These are phyloP conservation scores for Anaspis maculata DNA, from an alignment of 2,888 invertebrate genomes.

Conservation along the genomic window DNA sequence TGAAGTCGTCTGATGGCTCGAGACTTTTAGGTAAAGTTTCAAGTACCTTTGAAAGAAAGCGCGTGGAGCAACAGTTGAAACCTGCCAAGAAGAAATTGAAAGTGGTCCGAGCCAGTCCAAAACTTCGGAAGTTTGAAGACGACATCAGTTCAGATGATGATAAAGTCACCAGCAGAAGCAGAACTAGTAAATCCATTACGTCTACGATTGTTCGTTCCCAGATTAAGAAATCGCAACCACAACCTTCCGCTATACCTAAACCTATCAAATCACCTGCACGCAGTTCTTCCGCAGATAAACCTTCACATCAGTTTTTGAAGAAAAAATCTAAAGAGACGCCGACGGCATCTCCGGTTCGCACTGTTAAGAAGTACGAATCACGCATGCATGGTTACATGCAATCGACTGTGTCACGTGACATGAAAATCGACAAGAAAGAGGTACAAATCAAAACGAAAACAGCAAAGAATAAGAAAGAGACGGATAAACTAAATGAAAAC, in stretches of 20 bases:
- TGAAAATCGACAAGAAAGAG: slow-evolving; percentile 44
- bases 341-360: slow-evolving; percentile 12
- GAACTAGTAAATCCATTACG: not conserved
- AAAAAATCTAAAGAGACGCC: slow-evolving; percentile 10
- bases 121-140: slow-evolving; percentile 23
- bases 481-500: slow-evolving; percentile 31
- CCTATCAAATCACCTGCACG: slow-evolving; percentile 2
- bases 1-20: too few relatives aligned
- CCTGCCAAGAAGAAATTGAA: slow-evolving; percentile 10
- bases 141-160: slow-evolving; percentile 38
- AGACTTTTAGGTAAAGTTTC: slow-evolving; percentile 7
- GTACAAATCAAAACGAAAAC: too few relatives aligned
- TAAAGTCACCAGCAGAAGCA: slow-evolving; percentile 11
- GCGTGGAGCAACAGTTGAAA: slow-evolving; percentile 2
- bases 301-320: slow-evolving; percentile 14
- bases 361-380: slow-evolving; percentile 27
- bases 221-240: too few relatives aligned
- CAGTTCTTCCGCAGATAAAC: slow-evolving; percentile 9
- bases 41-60: not conserved
- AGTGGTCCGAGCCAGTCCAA: slow-evolving; percentile 12
- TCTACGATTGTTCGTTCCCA: not conserved
- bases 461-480: slow-evolving; percentile 35
- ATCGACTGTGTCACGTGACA: slow-evolving; percentile 49
- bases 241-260: slow-evolving; percentile 8
- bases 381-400: slow-evolving; percentile 49